Evolutionary conservation across 2,888 invertebrate genomes (phyloP), one percentile per base, ranked within the genome.

Genomic region (Allygus modestus): DNA sequence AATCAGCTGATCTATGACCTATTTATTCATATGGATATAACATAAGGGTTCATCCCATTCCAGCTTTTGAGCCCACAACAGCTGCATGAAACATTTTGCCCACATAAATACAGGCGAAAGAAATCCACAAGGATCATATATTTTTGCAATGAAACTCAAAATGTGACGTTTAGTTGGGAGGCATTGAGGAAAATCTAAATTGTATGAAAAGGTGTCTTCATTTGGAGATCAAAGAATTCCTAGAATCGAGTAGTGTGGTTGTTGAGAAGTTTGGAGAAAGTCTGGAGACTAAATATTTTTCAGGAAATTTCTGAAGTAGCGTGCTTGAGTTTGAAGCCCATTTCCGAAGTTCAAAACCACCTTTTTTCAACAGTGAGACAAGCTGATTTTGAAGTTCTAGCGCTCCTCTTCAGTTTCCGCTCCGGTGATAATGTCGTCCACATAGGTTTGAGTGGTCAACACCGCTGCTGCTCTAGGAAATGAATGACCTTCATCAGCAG

Each of bases 31-130:
- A n/a, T n/a, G n/a, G n/a, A n/a, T n/a, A n/a, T n/a, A n/a, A n/a
- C n/a, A n/a, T n/a, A n/a, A n/a, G n/a, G n/a, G n/a, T n/a, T 33
- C 37, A 20, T 84, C 84, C 84, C 84, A 82, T 46, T 46, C 54
- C 33, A 69, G 31, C 5, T 71, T 46, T 1, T 15, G 33, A 0
- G 37, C 58, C 84, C 84, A 84, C 0, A 84, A 17, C 33, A 65
- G 84, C n/a, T n/a, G n/a, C n/a, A n/a, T n/a, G n/a, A n/a, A n/a
- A n/a, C n/a, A n/a, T n/a, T n/a, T n/a, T n/a, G n/a, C n/a, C n/a
- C n/a, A n/a, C n/a, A n/a, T n/a, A n/a, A n/a, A n/a, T n/a, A n/a
- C n/a, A n/a, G n/a, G 81, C 20, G 65, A 69, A 1, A 79, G 46
- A 28, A 79, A 79, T 17, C 79, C 79, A 46, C 46, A 79, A 11